Conservation (phyloP, 2,888 invertebrate species). For the Micoletzkya japonica region DNA sequence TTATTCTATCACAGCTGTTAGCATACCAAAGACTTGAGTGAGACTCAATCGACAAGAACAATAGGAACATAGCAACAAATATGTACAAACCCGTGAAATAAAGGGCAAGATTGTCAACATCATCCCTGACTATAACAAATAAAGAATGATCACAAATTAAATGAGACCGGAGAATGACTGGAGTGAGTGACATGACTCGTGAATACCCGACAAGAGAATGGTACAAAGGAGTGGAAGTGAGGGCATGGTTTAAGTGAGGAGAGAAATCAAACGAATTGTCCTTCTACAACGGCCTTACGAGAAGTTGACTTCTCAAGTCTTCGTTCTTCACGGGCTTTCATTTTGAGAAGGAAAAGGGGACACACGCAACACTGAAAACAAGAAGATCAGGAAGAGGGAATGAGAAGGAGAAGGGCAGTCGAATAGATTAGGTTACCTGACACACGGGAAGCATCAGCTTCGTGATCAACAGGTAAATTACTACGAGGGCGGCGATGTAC, state of each 20-base stretch:
- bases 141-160: too few relatives aligned
- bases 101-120: too few relatives aligned
- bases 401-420: too few relatives aligned
- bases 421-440: conserved; percentile 4
- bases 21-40: too few relatives aligned
- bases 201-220: conserved; percentile 1
- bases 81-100: too few relatives aligned
- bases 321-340: background rate
- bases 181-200: background rate
- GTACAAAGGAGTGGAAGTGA: conserved; percentile 1
- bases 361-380: conserved; percentile 25
- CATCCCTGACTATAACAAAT: too few relatives aligned
- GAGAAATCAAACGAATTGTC: background rate
- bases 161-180: background rate
- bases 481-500: conserved; percentile 40
- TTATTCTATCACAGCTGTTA: too few relatives aligned
- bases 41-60: too few relatives aligned
- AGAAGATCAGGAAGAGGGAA: background rate
- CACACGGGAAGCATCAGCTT: conserved; percentile 49
- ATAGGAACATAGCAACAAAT: too few relatives aligned
- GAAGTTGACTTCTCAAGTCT: background rate
- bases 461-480: conserved; percentile 46
- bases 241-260: background rate
- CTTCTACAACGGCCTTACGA: background rate
- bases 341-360: conserved; percentile 14